These are phyloP conservation scores for Solenopsis fugax DNA, from an alignment of 1,140 invertebrate species.

Conservation along the genomic window DNA sequence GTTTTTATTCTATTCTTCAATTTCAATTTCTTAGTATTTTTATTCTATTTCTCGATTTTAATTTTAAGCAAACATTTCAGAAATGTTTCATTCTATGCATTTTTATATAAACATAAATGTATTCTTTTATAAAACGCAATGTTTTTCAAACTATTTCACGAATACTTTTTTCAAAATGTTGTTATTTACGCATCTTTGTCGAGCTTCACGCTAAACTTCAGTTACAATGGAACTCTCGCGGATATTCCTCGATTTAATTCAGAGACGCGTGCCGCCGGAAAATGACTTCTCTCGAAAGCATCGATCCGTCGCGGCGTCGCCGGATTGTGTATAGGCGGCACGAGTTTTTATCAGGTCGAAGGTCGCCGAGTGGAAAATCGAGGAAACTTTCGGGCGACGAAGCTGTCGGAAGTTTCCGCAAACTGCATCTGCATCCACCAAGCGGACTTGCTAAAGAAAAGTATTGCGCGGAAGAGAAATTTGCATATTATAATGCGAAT, in stretches of 20 bases:
- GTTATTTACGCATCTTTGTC: neutral
- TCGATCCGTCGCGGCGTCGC: conserved; percentile 22
- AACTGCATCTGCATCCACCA: conserved; percentile 54
- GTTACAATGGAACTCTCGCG: conserved; percentile 16
- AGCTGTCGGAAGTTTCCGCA: conserved; percentile 58
- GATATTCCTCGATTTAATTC: conserved; percentile 47
- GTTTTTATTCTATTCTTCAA: neutral
- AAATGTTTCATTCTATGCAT: neutral
- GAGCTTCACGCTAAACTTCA: conserved; percentile 10
- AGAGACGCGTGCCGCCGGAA: conserved; percentile 54
- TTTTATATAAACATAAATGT: neutral
- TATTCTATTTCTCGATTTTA: neutral
- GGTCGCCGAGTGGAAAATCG: conserved; percentile 63
- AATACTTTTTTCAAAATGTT: neutral
- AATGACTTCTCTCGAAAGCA: conserved; percentile 50
- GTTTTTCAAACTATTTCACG: neutral
- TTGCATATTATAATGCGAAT: conserved; percentile 59
- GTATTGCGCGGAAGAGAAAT: conserved; percentile 49
- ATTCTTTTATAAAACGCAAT: neutral
- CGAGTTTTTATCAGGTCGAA: conserved; percentile 46
- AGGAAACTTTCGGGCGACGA: conserved; percentile 56
- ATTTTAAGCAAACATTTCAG: neutral
- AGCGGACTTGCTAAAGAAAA: conserved; percentile 57
- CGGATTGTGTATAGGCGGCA: conserved; percentile 40
- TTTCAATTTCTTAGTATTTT: neutral